Base-by-base conservation (phyloP, 2,113 vertebrate genomes). In the Epinephelus fuscoguttatus region DNA sequence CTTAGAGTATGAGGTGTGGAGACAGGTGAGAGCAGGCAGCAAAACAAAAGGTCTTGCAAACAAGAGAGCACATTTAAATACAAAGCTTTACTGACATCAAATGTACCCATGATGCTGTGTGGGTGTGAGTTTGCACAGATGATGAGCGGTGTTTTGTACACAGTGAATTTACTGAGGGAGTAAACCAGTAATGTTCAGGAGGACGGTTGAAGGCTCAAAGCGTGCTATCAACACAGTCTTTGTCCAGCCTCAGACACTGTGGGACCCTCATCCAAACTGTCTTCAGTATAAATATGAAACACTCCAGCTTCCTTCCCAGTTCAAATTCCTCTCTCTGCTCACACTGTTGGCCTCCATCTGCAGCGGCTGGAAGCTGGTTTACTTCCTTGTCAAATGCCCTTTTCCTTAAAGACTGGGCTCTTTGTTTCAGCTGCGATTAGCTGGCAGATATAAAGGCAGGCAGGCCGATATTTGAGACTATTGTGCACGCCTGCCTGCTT, bases 401-500 rank as follows among this genome's bases (percentile, higher is more conserved):
- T 91, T 86, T 84, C 82, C 88, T 90, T 78, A 68, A 93, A 95
- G 91, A 93, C 93, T 94, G 89, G 76, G 56, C 81, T 84, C 94
- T 94, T 95, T 95, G 94, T 94, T 93, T 85, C 71, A 80, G 78
- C 78, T 52, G 70, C 45, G 89, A 90, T 94, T 84, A 71, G 63
- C 82, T 86, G 84, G 89, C 90, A 88, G 91, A 94, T 88, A 90
- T 9, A 80, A 85, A 80, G 66, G 78, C 75, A 70, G 55, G 77
- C 90, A 49, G 85, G 75, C 17, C 37, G 92, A 94, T 92, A 94
- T 95, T 77, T 93, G 94, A 96, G 84, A 92, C 92, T 66, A 87
- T 62, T 88, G 89, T 90, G 82, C 52, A 52, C 79, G 87, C 42
- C 82, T 67, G 89, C 80, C 79, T 71, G 84, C 66, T 73, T 53